A percentile compares a stretch with the other conserved stretches of the same genome.
phyloP scores from a whole-genome alignment of 2,797 vertebrate species.

The Trematomus bernacchii region DNA sequence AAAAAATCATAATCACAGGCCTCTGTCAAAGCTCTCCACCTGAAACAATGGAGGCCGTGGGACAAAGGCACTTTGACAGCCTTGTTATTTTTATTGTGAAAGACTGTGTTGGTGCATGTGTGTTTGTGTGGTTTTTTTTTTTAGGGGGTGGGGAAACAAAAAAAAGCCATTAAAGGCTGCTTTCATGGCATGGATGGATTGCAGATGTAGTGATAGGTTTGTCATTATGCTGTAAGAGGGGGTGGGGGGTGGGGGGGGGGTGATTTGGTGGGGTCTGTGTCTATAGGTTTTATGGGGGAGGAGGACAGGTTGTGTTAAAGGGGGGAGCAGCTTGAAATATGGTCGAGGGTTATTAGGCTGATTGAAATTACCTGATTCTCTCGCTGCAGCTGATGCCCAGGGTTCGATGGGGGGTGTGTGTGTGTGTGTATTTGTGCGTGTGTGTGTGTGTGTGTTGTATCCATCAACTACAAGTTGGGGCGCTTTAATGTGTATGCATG shows the following conservation, averaged over 20 bases:
- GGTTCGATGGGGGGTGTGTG: slow-evolving; percentile 26
- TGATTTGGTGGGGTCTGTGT: slow-evolving; percentile 45
- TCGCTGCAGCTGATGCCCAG: slow-evolving; percentile 74
- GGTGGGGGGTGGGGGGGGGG: slow-evolving; percentile 29
- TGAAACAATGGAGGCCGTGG: slow-evolving; percentile 64
- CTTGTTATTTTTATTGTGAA: slow-evolving; percentile 62
- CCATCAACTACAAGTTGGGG: slow-evolving; percentile 30
- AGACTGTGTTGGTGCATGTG: slow-evolving; percentile 42
- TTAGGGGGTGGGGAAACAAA: slow-evolving; percentile 35
- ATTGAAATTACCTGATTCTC: slow-evolving; percentile 81
- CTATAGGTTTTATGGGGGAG: slow-evolving; percentile 65
- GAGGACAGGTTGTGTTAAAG: slow-evolving; percentile 65
- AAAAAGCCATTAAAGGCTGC: slow-evolving; percentile 59
- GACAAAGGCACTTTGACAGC: slow-evolving; percentile 57
- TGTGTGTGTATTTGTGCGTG: slow-evolving; percentile 16
- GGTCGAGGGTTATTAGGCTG: slow-evolving; percentile 76
- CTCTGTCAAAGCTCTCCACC: slow-evolving; percentile 53
- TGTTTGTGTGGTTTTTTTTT: slow-evolving; percentile 45
- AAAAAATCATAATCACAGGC: slow-evolving; percentile 54
- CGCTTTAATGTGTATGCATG: slow-evolving; percentile 8
- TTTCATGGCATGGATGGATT: slow-evolving; percentile 64
- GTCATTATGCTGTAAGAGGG: slow-evolving; percentile 58
- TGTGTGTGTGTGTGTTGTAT: slow-evolving; percentile 11
- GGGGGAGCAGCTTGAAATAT: slow-evolving; percentile 74
- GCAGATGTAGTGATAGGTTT: slow-evolving; percentile 69